A percentile compares a stretch with the other conserved stretches of the same genome.
phyloP scores from a whole-genome alignment of 2,888 invertebrate genomes.

The Tiliacea aurago region DNA sequence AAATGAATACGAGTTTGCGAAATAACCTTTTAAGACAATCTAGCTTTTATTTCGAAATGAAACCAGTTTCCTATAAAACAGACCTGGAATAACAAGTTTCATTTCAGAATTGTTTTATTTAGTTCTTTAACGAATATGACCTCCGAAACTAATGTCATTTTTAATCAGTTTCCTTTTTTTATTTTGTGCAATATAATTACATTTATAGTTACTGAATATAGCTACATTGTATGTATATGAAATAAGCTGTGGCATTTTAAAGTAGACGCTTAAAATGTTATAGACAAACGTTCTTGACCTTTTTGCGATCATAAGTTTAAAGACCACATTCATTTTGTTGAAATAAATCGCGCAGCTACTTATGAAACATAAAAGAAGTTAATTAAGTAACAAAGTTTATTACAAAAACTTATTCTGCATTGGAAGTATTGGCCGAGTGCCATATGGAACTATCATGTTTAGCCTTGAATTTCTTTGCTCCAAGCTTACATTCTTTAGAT shows the following conservation, averaged over 20 bases:
- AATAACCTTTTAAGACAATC: constrained; percentile 33
- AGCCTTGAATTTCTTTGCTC: constrained; percentile 46
- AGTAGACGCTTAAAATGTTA: constrained; percentile 64
- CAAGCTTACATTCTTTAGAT: constrained; percentile 23
- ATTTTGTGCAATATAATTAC: constrained; percentile 41
- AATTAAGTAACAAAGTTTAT: constrained; percentile 45
- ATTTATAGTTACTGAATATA: constrained; percentile 19
- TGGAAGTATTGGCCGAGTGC: constrained; percentile 46
- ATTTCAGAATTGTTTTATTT: constrained; percentile 34
- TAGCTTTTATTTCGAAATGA: constrained; percentile 42
- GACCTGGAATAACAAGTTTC: constrained; percentile 26
- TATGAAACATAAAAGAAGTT: constrained; percentile 54
- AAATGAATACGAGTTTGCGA: constrained; percentile 8
- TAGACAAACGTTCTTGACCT: constrained; percentile 72
- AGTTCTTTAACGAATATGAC: constrained; percentile 22
- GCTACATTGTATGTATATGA: constrained; percentile 40
- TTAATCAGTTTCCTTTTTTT: constrained; percentile 38
- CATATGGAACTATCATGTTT: constrained; percentile 21
- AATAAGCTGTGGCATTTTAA: constrained; percentile 67
- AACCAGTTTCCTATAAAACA: constrained; percentile 25
- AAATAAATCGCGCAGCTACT: constrained; percentile 61
- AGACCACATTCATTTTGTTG: constrained; percentile 65
- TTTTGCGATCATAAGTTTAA: constrained; percentile 65
- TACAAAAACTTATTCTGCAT: constrained; percentile 44
- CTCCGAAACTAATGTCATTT: constrained; percentile 47